Percentiles rank a stretch among this genome's conserved stretches.
Conservation (phyloP, 2,113 vertebrate genomes). For the Proterorhinus semilunaris region DNA sequence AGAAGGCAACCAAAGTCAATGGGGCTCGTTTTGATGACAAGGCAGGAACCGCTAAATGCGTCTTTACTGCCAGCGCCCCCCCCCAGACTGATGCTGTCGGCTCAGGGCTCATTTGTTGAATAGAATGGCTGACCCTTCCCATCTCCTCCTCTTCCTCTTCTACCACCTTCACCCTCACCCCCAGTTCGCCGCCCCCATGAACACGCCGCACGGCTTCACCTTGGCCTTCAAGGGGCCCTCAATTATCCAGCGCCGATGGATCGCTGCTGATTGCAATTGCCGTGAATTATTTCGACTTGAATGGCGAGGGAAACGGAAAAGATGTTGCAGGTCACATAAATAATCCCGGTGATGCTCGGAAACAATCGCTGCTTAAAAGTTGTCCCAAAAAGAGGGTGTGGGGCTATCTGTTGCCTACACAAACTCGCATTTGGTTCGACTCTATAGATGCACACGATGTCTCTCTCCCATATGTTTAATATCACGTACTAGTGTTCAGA, state of each 20-base stretch:
- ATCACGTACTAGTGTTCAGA: no score
- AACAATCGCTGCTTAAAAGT: constrained; percentile 36
- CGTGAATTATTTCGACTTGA: constrained; percentile 74
- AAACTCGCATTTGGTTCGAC: no score
- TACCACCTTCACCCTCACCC: constrained; percentile 43
- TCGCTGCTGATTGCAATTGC: constrained; percentile 69
- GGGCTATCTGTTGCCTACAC: neutral
- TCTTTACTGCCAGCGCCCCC: constrained; percentile 56
- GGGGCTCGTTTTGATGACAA: constrained; percentile 69
- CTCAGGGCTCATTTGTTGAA: constrained; percentile 61
- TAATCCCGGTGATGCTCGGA: constrained; percentile 37
- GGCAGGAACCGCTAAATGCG: constrained; percentile 63
- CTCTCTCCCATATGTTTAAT: no score
- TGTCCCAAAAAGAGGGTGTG: neutral
- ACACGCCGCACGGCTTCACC: constrained; percentile 40
- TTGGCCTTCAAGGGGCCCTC: constrained; percentile 64
- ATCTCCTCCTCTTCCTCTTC: constrained; percentile 38
- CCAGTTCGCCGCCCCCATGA: constrained; percentile 40
- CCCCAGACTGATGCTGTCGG: constrained; percentile 29
- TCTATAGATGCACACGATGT: no score
- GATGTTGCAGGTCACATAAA: constrained; percentile 58
- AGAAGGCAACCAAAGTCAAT: constrained; percentile 66
- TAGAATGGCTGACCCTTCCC: constrained; percentile 41
- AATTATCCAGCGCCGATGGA: constrained; percentile 71
- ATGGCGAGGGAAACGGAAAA: constrained; percentile 24